A percentile compares a stretch with the other conserved stretches of the same genome.
Evolutionary conservation across 2,113 vertebrate species (phyloP).

Genomic region (Hyperoodon ampullatus): DNA sequence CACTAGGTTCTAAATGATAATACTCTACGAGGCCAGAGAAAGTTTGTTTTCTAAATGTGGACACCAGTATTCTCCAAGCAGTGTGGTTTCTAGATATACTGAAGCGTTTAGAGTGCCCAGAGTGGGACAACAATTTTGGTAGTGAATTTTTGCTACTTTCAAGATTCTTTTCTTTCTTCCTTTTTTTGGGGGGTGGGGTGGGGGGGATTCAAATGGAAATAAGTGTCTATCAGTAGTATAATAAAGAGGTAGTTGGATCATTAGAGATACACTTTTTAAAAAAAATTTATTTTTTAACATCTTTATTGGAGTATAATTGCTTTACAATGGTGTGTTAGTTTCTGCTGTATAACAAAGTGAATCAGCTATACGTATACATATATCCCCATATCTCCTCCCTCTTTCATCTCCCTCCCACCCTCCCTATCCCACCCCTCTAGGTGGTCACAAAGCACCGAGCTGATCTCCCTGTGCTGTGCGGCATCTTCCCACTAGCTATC

Average conservation of each 20-base stretch:
- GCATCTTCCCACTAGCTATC: too few relatives aligned
- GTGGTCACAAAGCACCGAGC: too few relatives aligned
- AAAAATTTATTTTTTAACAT: too few relatives aligned
- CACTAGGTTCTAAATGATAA: conserved; percentile 52
- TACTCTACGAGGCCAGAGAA: background rate
- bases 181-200: background rate
- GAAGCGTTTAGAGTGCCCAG: background rate
- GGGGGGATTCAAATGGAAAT: background rate
- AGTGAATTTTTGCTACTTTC: conserved; percentile 40
- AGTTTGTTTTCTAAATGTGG: conserved; percentile 41
- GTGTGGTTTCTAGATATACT: background rate
- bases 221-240: background rate
- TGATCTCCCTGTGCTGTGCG: too few relatives aligned
- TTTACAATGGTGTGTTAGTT: too few relatives aligned
- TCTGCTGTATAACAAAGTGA: too few relatives aligned
- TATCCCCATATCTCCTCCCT: too few relatives aligned
- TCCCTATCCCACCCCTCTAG: too few relatives aligned
- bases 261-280: background rate
- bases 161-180: background rate
- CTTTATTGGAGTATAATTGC: too few relatives aligned
- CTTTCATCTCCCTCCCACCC: too few relatives aligned
- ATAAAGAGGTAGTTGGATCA: background rate
- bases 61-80: background rate
- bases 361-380: too few relatives aligned
- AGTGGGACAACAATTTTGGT: background rate